Evolutionary conservation across 1,140 invertebrate species (phyloP), one percentile per base, ranked within the genome.

Genomic region (Diabrotica undecimpunctata): DNA sequence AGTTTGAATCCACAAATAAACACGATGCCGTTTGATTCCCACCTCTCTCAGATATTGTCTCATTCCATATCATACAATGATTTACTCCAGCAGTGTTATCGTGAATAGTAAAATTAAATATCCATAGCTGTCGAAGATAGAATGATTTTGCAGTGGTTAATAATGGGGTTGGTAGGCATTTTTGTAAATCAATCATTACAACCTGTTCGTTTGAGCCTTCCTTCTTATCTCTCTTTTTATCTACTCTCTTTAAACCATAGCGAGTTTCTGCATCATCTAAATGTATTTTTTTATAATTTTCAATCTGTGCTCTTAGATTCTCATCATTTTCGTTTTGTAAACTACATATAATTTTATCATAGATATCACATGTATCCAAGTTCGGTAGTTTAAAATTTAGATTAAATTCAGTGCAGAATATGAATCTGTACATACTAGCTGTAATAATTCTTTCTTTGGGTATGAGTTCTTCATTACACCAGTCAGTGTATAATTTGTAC

Each of bases 71-170:
- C 61, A 70, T 78, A 56, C 74, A 74, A 38, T 52, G 64, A 54
- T 66, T 66, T 41, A 73, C 46, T 61, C 70, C 62, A 35, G 53
- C 61, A 12, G 37, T 61, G 56, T 54, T 73, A 39, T 75, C 73
- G 65, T 77, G 69, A n/a, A 80, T 66, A 25, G 77, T 78, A 51
- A 80, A 66, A 62, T 80, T 80, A 54, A 70, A 80, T 4, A 72
- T 79, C 75, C 78, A 79, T 25, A 80, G 60, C 57, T 72, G 73
- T 35, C 73, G 60, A 66, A 75, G 74, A 64, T 80, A 80, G 70
- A 75, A 78, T 6, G 72, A 61, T 0, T 75, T 58, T 9, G 66
- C 71, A 36, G 73, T 68, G 54, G 56, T 57, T 5, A 78, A 62
- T 36, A 53, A 65, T 12, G 76, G 73, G 14, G 77, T 79, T n/a